Percentiles rank a stretch among this genome's conserved stretches.
Conservation (phyloP, 2,888 invertebrate species). For the Ophion ellenae region DNA sequence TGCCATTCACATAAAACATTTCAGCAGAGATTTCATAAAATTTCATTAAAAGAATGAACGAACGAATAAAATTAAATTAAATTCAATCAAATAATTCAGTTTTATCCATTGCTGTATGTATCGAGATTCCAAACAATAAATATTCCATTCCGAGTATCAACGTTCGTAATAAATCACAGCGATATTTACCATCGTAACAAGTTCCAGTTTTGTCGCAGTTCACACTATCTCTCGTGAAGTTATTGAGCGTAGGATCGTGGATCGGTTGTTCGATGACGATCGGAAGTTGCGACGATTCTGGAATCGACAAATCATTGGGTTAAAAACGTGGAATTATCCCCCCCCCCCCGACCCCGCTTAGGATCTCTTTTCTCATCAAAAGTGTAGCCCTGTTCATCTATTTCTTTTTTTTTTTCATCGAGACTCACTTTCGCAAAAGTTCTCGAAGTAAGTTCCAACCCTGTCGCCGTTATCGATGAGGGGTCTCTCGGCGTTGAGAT, state of each 20-base stretch:
- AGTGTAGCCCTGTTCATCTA: not conserved
- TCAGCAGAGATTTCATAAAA: no score
- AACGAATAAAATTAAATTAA: no score
- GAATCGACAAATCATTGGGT: slow-evolving; percentile 69
- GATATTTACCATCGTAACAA: slow-evolving; percentile 93
- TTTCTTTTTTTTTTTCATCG: not conserved
- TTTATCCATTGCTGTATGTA: no score
- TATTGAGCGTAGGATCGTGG: slow-evolving; percentile 89
- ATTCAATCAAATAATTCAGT: no score
- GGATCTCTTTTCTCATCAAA: not conserved
- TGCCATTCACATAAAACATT: no score
- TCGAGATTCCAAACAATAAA: no score
- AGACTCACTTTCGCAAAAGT: slow-evolving; percentile 93
- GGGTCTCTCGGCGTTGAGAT: slow-evolving; percentile 94
- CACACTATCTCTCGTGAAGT: slow-evolving; percentile 90
- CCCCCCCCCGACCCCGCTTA: not conserved
- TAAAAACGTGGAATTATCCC: not conserved
- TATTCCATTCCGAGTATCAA: no score
- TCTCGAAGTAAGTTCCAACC: slow-evolving; percentile 95
- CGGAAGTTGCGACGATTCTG: slow-evolving; percentile 88
- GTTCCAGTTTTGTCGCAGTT: slow-evolving; percentile 98
- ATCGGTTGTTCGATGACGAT: slow-evolving; percentile 87
- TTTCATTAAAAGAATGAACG: no score
- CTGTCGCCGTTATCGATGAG: slow-evolving; percentile 96
- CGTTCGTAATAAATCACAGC: not conserved